Base-by-base conservation (phyloP, 2,113 vertebrate species). In the Mesocricetus auratus region DNA sequence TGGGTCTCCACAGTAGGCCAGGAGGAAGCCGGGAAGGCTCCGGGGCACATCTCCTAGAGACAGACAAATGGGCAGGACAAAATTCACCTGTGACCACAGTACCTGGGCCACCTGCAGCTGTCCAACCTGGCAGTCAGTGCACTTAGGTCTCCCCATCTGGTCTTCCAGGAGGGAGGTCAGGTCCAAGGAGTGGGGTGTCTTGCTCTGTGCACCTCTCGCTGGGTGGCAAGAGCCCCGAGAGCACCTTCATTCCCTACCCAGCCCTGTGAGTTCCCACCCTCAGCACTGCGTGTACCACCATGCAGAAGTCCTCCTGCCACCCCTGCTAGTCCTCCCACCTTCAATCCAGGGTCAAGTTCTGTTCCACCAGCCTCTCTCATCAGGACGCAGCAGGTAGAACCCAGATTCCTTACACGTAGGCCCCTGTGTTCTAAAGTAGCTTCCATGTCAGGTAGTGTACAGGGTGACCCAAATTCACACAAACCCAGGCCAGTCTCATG, bases 1-100 rank as follows among this genome's bases (percentile, higher is more conserved):
- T 0, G 96, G 98, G 90, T 98, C 92, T 39, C 98, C 96, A 71
- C 99, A 99, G 82, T 0, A 82, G 96, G 99, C 98, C 89, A 99
- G 94, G 42, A 99, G 97, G 93, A 98, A 89, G 9, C 81, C 86
- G 0, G 98, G 99, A 3, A 99, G 98, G 96, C 96, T 99, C 74
- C 3, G 93, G 83, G 99, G 99, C 82, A 98, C 56, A 36, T 98
- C 98, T 97, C 96, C 99, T 99, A 69, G 45, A 71, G 66, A 79
- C 42, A 29, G 0, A n/a, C 62, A 96, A 42, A 85, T 2, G 87
- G 0, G 91, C 36, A 33, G 36, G 86, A 21, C 7, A 11, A 74
- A 56, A n/a, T 60, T 68, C 73, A 26, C 53, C 60, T 3, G n/a
- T 21, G 77, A 74, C 47, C 73, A 21, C 68, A 47, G 81, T 73